Evolutionary conservation across 2,113 vertebrate species (phyloP).

Genomic region (Centropus bengalensis): DNA sequence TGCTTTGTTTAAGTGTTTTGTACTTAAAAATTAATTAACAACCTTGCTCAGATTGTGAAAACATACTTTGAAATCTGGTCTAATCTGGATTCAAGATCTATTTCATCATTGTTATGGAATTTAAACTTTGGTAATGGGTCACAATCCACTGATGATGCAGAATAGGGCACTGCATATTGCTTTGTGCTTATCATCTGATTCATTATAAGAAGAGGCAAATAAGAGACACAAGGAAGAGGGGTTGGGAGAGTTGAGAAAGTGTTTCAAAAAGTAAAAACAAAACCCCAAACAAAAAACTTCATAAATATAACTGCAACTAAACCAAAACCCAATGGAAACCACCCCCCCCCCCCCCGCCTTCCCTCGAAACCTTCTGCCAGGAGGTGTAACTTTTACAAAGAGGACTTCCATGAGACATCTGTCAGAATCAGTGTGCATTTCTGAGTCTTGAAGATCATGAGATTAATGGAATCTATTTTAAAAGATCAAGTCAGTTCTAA

Average conservation of each 20-base stretch:
- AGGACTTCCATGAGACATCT: background rate
- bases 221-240: background rate
- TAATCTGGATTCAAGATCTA: background rate
- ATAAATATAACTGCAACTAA: background rate
- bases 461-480: background rate
- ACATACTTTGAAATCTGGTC: background rate
- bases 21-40: background rate
- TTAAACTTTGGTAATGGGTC: background rate
- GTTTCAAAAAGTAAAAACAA: background rate
- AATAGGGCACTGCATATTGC: background rate
- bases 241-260: background rate
- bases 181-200: background rate
- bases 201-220: background rate
- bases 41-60: background rate
- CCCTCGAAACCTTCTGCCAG: fast-evolving
- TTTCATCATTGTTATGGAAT: background rate
- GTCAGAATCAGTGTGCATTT: background rate
- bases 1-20: background rate
- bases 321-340: background rate
- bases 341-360: too few species aligned
- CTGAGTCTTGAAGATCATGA: background rate
- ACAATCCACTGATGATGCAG: background rate
- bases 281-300: background rate
- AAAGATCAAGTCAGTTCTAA: background rate
- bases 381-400: background rate